phyloP scores from a whole-genome alignment of 2,888 invertebrate genomes.

The Agonopterix alstromeriana region DNA sequence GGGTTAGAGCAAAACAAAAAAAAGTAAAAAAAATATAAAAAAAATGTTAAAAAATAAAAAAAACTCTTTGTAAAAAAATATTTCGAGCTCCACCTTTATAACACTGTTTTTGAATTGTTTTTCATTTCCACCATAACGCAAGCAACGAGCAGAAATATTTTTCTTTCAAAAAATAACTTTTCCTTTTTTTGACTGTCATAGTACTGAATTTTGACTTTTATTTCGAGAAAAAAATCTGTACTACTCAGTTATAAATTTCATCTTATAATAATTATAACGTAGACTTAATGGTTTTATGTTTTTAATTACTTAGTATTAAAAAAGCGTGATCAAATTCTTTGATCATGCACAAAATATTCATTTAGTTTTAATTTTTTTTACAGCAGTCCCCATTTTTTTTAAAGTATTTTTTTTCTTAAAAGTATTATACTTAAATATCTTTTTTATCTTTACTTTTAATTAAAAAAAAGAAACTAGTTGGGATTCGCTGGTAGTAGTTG shows the following conservation, averaged over 20 bases:
- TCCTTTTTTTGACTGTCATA: constrained; percentile 9
- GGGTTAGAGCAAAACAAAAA: constrained; percentile 55
- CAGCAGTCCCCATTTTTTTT: constrained; percentile 11
- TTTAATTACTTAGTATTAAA: constrained; percentile 10
- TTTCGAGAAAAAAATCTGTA: too few species aligned
- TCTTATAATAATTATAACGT: constrained; percentile 14
- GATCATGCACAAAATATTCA: constrained; percentile 2
- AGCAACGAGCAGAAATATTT: constrained; percentile 11
- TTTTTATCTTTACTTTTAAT: constrained; percentile 9
- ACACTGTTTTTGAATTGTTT: constrained; percentile 12
- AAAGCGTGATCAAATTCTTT: not conserved
- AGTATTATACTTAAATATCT: constrained; percentile 15
- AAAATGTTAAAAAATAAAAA: constrained; percentile 20
- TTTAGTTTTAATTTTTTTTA: constrained; percentile 12
- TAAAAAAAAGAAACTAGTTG: constrained; percentile 4
- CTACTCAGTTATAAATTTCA: not conserved
- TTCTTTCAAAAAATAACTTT: constrained; percentile 6
- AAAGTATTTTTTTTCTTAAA: constrained; percentile 20
- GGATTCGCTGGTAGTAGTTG: constrained; percentile 28
- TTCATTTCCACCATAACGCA: constrained; percentile 8
- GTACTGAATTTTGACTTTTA: not conserved
- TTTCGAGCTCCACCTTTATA: constrained; percentile 31
- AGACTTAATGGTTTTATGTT: constrained; percentile 23
- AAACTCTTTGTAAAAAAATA: constrained; percentile 39
- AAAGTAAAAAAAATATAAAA: constrained; percentile 29